Conservation (phyloP, 2,113 vertebrate species). For the Gnathonemus echidnorhynchus region DNA sequence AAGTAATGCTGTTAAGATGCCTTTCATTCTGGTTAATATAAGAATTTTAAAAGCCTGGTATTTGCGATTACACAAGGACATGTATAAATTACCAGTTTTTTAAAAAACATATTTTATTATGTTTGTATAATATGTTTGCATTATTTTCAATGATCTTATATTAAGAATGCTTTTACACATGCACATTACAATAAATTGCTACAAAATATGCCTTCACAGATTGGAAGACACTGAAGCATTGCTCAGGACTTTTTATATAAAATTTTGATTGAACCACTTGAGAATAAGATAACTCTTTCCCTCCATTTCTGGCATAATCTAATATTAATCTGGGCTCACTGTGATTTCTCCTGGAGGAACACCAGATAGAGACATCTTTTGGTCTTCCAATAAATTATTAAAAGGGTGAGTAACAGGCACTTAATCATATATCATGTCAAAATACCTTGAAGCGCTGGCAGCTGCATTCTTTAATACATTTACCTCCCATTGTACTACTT, state of each 20-base stretch:
- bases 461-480: constrained; percentile 25
- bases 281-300: not conserved
- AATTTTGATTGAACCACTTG: not conserved
- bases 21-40: not conserved
- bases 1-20: not conserved
- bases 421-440: constrained; percentile 52
- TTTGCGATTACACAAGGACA: not conserved
- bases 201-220: not conserved
- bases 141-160: not conserved
- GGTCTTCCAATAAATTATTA: constrained; percentile 52
- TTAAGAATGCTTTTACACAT: not conserved
- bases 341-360: not conserved
- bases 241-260: not conserved
- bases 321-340: not conserved
- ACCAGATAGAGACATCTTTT: not conserved
- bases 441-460: constrained; percentile 15
- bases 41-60: not conserved
- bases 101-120: not conserved
- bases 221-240: not conserved
- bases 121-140: not conserved
- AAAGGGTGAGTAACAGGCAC: constrained; percentile 71
- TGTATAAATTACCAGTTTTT: not conserved
- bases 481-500: not conserved
- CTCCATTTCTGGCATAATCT: not conserved
- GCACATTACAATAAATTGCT: not conserved